A percentile compares a stretch with the other conserved stretches of the same genome.
These are phyloP conservation scores for Ciona savignyi DNA, from an alignment of 23 tunicate species.

Conservation along the genomic window DNA sequence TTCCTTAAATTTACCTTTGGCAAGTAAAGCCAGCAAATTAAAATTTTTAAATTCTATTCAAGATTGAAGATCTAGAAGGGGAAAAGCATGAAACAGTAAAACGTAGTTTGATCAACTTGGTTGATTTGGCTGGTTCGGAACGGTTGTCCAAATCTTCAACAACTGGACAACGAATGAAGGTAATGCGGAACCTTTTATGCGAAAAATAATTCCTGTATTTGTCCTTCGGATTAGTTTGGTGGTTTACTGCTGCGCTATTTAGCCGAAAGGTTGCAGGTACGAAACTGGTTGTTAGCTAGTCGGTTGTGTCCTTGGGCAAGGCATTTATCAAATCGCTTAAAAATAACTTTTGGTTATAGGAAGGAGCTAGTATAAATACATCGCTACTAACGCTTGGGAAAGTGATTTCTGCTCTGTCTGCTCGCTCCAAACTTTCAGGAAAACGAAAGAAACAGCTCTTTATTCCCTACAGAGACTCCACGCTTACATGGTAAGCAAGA, in stretches of 20 bases:
- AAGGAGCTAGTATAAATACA: constrained; percentile 85
- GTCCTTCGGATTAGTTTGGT: too few relatives aligned
- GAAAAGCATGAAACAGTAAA: constrained; percentile 49
- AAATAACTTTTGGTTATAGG: constrained; percentile 23
- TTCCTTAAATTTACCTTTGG: too few relatives aligned
- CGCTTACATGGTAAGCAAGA: constrained; percentile 69
- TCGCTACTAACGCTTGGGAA: constrained; percentile 75
- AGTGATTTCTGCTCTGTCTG: constrained; percentile 69
- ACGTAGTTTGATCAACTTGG: constrained; percentile 59
- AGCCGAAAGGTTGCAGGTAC: too few relatives aligned
- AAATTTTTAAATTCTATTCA: too few relatives aligned
- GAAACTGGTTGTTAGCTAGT: too few relatives aligned
- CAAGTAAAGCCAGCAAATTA: too few relatives aligned
- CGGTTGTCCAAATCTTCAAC: constrained; percentile 75
- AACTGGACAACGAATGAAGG: constrained; percentile 71
- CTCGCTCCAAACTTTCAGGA: constrained; percentile 15
- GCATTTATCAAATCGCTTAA: too few relatives aligned
- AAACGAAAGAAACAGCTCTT: constrained; percentile 35
- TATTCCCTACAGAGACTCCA: constrained; percentile 77
- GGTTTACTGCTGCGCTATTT: too few relatives aligned
- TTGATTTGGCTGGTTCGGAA: constrained; percentile 90
- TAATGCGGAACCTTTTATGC: background rate
- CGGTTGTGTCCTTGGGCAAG: too few relatives aligned
- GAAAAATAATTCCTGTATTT: too few relatives aligned
- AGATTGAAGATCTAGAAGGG: constrained; percentile 77